Base-by-base conservation (phyloP, 2,888 invertebrate genomes). In the Drosophila flavopinicola region DNA sequence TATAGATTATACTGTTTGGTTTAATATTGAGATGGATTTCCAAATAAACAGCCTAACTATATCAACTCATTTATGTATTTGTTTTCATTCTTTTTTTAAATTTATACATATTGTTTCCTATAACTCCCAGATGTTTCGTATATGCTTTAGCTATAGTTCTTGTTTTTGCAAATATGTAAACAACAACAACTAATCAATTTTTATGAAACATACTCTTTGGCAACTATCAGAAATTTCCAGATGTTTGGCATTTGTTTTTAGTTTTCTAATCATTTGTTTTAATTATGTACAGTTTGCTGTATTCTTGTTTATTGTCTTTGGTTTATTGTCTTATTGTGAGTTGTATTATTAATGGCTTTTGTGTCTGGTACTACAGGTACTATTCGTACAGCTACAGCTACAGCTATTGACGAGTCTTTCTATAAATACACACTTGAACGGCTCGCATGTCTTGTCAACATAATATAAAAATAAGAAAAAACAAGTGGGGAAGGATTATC, bases 391-490 rank as follows among this genome's bases (percentile, higher is more conserved):
- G 47, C 25, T 45, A 35, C 25, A 13, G 52, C 23, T 44, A 37
- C 42, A 11, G 27, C 20, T 54, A 58, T 67, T 68, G 68, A 58
- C 71, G 74, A 53, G 41, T 58, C 41, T 71, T 73, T 73, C 69
- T 71, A 68, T 73, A 64, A 73, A 73, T 71, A 71, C 57, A 49
- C 71, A 51, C 41, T 74, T 71, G 68, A 73, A 71, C 64, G 74
- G 45, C 35, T 73, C 58, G 71, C 71, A 74, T 71, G 71, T 68
- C 74, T 73, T 73, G 74, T 74, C 71, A 74, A 53, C 74, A 74
- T 73, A 42, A 73, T 42, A 44, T 20, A 10, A 37, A 17, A 20
- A 3, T 20, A 20, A 6, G 15, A 9, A 35, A 1, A 3, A 51
- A 37, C n/a, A n/a, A n/a, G n/a, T n/a, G n/a, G n/a, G n/a, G n/a